Evolutionary conservation across 2,797 vertebrate species (phyloP), one percentile per base, ranked within the genome.

Genomic region (Tympanoctomys barrerae): DNA sequence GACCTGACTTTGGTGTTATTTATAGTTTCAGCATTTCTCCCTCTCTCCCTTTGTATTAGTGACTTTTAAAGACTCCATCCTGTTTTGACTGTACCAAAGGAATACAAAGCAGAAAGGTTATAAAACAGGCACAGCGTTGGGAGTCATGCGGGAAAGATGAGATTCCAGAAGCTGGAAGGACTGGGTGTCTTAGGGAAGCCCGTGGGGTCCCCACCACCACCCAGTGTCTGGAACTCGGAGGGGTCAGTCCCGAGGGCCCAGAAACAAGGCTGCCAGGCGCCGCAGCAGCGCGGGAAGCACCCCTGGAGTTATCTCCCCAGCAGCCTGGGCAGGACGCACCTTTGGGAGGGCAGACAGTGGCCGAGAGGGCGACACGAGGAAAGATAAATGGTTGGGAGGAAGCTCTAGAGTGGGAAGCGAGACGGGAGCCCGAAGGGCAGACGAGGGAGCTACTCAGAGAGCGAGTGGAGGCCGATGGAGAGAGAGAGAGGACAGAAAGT

Each of bases 371-470:
- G 61, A 89, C 87, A 91, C 75, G 0, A 36, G 54, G 71, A 93
- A 61, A 96, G 93, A 96, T 95, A 97, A 97, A 97, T 42, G 97
- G 87, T 95, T 81, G 84, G 73, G 66, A 94, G 94, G 96, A 95
- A 95, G 89, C 87, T 2, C 89, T 10, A 73, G 91, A 66, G 61
- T 61, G 87, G 80, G 89, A 78, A 54, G 79, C 78, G 71, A 94
- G 87, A 83, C 92, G 90, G 94, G 75, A 94, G 88, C 96, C 68
- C 68, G 28, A 93, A 85, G 80, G 33, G 6, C 59, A 68, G 94
- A 96, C 96, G 95, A 97, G 95, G 89, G 49, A 87, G 80, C 77
- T 66, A 97, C 96, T 97, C 95, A 96, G 94, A 86, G 57, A 78
- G 61, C 39, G 62, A 52, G 24, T 54, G 26, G 39, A 75, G 75